phyloP scores from a whole-genome alignment of 2,113 vertebrate genomes.

The Galbula dea region DNA sequence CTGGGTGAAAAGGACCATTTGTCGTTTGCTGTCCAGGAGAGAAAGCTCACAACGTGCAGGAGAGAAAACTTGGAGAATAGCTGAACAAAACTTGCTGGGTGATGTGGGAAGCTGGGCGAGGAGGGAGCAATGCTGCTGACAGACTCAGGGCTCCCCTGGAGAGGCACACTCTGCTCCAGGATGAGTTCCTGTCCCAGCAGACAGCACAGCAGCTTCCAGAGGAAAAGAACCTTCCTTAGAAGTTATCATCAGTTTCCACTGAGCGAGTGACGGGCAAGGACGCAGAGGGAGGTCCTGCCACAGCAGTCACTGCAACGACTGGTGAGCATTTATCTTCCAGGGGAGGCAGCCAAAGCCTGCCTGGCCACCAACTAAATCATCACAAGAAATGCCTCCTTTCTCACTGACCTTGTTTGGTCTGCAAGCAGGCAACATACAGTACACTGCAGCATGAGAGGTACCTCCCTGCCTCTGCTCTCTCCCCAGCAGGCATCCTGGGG shows the following conservation, averaged over 20 bases:
- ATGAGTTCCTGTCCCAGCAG: background rate
- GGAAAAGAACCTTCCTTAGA: background rate
- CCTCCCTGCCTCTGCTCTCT: background rate
- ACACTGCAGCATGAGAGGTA: fast-evolving
- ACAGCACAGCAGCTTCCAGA: background rate
- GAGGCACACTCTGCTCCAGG: fast-evolving
- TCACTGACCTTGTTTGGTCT: background rate
- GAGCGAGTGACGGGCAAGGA: fast-evolving
- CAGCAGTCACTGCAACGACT: background rate
- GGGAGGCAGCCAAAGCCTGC: background rate
- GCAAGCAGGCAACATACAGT: fast-evolving
- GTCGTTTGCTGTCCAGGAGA: slow-evolving; percentile 74
- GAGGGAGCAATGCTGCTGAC: background rate
- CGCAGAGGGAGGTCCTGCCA: background rate
- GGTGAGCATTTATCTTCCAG: background rate
- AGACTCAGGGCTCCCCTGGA: background rate
- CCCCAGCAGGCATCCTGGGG: fast-evolving
- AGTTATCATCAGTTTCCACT: fast-evolving
- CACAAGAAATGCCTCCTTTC: fast-evolving
- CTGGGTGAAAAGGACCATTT: slow-evolving; percentile 81
- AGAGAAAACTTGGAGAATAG: slow-evolving; percentile 29
- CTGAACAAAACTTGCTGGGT: background rate
- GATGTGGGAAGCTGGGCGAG: fast-evolving
- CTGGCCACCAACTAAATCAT: background rate
- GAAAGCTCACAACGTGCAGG: slow-evolving; percentile 17